Evolutionary conservation across 2,888 invertebrate genomes (phyloP), one percentile per base, ranked within the genome.

Genomic region (Eupithecia pulchellata): DNA sequence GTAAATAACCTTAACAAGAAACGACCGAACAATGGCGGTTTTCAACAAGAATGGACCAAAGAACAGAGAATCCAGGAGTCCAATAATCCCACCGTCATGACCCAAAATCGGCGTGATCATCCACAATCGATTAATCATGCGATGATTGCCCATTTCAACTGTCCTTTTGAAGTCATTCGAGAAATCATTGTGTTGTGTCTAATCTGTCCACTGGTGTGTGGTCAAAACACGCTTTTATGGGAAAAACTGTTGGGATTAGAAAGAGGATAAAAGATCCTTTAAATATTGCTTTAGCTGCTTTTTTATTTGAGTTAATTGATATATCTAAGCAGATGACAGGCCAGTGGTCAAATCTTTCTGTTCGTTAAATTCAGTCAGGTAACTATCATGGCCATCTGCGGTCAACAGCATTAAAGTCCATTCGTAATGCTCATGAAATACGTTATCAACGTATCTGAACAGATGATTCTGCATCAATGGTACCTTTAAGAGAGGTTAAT

Each of bases 101-200:
- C 69, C 70, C 68, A 39, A 74, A 76, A 76, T 72, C 69, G 71
- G 73, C 78, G 75, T 78, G 78, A 73, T 77, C 77, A 79, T 78
- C 74, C 60, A 75, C 81, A 83, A 85, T 85, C 84, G 81, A 86
- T 87, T 86, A 82, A 86, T 85, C 86, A 86, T 79, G 83, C 79
- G 69, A 75, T 80, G 81, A 77, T 80, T 75, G 72, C 67, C 69
- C 75, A 81, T 84, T 84, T 81, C 75, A 81, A 73, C 80, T 78
- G 75, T 79, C 77, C 74, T 71, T 73, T 73, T 60, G 67, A 79
- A 84, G 78, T 82, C 79, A 83, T 78, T 81, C 82, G 82, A 81
- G 80, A 82, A 84, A 80, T 85, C 82, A 80, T 79, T 77, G 75
- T 74, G 76, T 79, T 80, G 81, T 81, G 79, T 78, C 77, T 79